These are phyloP conservation scores for Chondrosia reniformis DNA, from an alignment of 37 sponge, comb jelly and placozoan species.

Conservation along the genomic window DNA sequence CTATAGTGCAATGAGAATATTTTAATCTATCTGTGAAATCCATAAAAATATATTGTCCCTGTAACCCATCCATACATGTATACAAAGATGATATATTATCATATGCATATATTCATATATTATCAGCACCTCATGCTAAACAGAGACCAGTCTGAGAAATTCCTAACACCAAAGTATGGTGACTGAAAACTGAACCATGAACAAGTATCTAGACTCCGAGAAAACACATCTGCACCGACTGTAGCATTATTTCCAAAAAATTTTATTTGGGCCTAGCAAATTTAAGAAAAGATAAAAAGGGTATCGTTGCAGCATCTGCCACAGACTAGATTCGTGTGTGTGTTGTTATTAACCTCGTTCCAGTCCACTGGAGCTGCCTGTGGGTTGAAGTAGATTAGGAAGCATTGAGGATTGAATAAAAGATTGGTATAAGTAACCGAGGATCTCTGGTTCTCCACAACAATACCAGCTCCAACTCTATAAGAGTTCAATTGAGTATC, in stretches of 20 bases:
- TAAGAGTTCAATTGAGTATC: no score
- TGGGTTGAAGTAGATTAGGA: conserved; percentile 27
- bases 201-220: not conserved
- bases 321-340: no score
- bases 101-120: conserved; percentile 9
- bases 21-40: no score
- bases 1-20: not conserved
- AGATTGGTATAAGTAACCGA: conserved; percentile 20
- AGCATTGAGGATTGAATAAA: conserved; percentile 60
- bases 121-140: no score
- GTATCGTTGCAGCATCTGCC: no score
- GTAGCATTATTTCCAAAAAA: not conserved
- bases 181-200: conserved; percentile 1
- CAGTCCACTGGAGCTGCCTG: conserved; percentile 36
- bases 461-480: conserved; percentile 64
- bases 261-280: not conserved
- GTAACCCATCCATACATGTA: not conserved
- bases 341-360: conserved; percentile 32
- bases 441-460: conserved; percentile 2
- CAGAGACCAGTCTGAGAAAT: not conserved
- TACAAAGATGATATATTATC: conserved; percentile 1
- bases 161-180: not conserved
- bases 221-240: not conserved
- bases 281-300: not conserved
- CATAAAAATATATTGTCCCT: no score